Percentiles rank a stretch among this genome's conserved stretches.
phyloP scores from a whole-genome alignment of 2,797 vertebrate species.

The Gorsachius magnificus region DNA sequence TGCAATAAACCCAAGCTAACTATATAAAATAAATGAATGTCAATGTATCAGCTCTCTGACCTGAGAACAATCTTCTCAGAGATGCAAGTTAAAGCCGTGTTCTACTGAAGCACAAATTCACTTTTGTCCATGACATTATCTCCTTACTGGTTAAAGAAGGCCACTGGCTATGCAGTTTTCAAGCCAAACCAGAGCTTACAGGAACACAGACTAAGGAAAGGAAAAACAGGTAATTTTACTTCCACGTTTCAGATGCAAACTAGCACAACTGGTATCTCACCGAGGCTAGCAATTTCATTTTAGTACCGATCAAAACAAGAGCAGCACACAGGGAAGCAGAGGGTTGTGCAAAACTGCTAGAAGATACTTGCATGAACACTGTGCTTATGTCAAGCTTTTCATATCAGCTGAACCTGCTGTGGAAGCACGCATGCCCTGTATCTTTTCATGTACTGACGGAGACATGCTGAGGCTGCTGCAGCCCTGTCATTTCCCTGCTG shows the following conservation, averaged over 20 bases:
- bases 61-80: background rate
- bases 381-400: background rate
- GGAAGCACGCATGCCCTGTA: accelerated
- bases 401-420: background rate
- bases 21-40: background rate
- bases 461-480: background rate
- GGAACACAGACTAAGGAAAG: background rate
- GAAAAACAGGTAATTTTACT: background rate
- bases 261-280: background rate
- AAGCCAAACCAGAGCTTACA: background rate
- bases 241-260: background rate
- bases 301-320: background rate
- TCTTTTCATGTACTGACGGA: background rate
- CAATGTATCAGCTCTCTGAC: background rate
- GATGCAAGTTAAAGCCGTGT: background rate
- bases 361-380: background rate
- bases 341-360: background rate
- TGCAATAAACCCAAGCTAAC: background rate
- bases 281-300: background rate
- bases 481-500: background rate
- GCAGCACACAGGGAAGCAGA: background rate
- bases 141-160: background rate
- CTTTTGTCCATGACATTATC: background rate
- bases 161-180: background rate
- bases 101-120: background rate